These are phyloP conservation scores for Xanthorhoe spadicearia DNA, from an alignment of 2,888 invertebrate genomes.

Conservation along the genomic window DNA sequence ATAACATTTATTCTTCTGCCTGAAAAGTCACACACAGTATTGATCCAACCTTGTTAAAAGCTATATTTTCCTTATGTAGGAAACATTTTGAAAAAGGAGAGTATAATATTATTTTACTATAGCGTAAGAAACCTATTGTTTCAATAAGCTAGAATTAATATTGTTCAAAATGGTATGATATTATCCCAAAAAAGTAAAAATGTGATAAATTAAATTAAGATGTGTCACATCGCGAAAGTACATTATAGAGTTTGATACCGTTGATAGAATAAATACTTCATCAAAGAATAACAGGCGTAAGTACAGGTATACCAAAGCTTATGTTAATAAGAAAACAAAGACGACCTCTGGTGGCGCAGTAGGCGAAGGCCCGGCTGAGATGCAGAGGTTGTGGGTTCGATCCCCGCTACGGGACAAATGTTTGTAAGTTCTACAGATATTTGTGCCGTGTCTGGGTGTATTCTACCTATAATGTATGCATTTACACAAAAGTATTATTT, in stretches of 20 bases:
- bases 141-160: slow-evolving; percentile 4
- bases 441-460: too few species aligned
- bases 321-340: too few species aligned
- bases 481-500: too few species aligned
- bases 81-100: background rate
- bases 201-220: slow-evolving; percentile 19
- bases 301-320: background rate
- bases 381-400: too few species aligned
- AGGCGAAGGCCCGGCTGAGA: too few species aligned
- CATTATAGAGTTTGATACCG: slow-evolving; percentile 15
- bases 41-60: too few species aligned
- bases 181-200: slow-evolving; percentile 4
- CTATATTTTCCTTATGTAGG: background rate
- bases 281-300: slow-evolving; percentile 1
- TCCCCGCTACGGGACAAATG: too few species aligned
- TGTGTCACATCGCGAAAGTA: slow-evolving; percentile 18
- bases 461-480: too few species aligned
- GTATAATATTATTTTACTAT: background rate
- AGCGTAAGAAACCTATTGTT: background rate
- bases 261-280: slow-evolving; percentile 5
- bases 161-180: background rate
- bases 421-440: too few species aligned
- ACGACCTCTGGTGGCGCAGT: too few species aligned
- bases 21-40: too few species aligned
- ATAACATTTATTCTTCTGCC: too few species aligned